phyloP scores from a whole-genome alignment of 2,888 invertebrate species.

The Himalopsyche anomala region DNA sequence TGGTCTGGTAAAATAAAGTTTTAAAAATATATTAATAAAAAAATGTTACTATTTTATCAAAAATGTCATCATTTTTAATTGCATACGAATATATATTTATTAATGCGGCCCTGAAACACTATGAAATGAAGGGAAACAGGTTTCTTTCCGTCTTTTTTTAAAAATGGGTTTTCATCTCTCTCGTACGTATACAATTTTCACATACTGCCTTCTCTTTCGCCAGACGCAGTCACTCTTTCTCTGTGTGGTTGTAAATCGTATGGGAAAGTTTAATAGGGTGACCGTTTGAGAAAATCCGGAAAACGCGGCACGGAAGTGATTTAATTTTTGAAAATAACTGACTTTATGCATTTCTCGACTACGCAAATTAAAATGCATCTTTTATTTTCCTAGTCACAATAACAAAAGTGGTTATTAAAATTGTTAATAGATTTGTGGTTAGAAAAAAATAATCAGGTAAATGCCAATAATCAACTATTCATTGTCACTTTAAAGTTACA shows the following conservation, averaged over 20 bases:
- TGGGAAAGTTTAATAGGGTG: slow-evolving; percentile 59
- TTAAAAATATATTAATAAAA: too few species aligned
- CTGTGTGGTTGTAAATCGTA: slow-evolving; percentile 68
- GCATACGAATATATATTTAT: slow-evolving; percentile 24
- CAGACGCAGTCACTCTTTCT: slow-evolving; percentile 57
- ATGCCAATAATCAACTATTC: too few species aligned
- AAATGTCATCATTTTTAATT: slow-evolving; percentile 17
- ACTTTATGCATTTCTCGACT: too few species aligned
- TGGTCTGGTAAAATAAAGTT: too few species aligned
- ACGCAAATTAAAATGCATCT: too few species aligned
- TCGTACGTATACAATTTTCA: slow-evolving; percentile 56
- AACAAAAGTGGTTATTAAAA: too few species aligned
- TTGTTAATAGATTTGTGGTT: too few species aligned
- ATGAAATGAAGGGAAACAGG: slow-evolving; percentile 52
- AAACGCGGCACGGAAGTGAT: slow-evolving; percentile 25
- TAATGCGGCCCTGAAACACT: slow-evolving; percentile 43
- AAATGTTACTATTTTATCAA: background rate
- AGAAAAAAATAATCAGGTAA: too few species aligned
- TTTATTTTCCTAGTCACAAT: too few species aligned
- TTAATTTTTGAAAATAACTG: background rate
- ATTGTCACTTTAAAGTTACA: too few species aligned
- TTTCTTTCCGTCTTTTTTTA: slow-evolving; percentile 65
- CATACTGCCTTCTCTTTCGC: slow-evolving; percentile 61
- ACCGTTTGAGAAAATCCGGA: slow-evolving; percentile 58
- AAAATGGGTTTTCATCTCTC: slow-evolving; percentile 61